phyloP scores from a whole-genome alignment of 1,140 invertebrate genomes.

The Drosophila rhopaloa region DNA sequence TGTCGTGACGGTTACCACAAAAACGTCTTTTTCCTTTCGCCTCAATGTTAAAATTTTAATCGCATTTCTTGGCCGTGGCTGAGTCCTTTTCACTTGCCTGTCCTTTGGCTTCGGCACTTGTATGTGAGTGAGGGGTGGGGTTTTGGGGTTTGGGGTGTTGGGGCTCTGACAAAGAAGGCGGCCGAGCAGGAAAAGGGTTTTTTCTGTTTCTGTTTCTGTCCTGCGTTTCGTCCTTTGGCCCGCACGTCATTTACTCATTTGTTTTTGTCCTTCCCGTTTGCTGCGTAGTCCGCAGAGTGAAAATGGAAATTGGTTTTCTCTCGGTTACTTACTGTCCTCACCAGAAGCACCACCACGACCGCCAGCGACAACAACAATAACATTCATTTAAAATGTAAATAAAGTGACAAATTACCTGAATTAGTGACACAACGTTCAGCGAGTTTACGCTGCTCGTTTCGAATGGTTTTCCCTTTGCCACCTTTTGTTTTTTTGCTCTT shows the following conservation, averaged over 20 bases:
- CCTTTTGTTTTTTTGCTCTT: slow-evolving; percentile 9
- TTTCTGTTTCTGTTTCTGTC: slow-evolving; percentile 19
- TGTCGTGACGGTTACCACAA: slow-evolving; percentile 58
- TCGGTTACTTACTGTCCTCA: slow-evolving; percentile 58
- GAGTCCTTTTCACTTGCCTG: slow-evolving; percentile 31
- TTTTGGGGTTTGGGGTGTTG: no score
- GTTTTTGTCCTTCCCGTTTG: slow-evolving; percentile 66
- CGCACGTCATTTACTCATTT: slow-evolving; percentile 74
- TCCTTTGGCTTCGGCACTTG: slow-evolving; percentile 45
- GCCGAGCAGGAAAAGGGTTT: slow-evolving; percentile 50
- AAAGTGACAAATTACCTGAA: slow-evolving; percentile 82
- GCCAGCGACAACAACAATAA: slow-evolving; percentile 44
- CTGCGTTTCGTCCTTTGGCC: slow-evolving; percentile 34
- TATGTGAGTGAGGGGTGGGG: neutral
- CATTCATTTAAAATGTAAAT: slow-evolving; percentile 81
- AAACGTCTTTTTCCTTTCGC: slow-evolving; percentile 64
- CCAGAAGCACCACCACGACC: slow-evolving; percentile 14
- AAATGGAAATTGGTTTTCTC: slow-evolving; percentile 82
- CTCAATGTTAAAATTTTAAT: slow-evolving; percentile 77
- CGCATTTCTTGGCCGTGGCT: slow-evolving; percentile 73
- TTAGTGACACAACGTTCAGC: slow-evolving; percentile 74
- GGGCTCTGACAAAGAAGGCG: neutral
- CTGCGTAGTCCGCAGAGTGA: slow-evolving; percentile 71
- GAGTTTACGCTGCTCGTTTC: slow-evolving; percentile 54
- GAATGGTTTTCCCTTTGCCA: slow-evolving; percentile 9